phyloP scores from a whole-genome alignment of 1,140 invertebrate genomes.

The Pantala flavescens region DNA sequence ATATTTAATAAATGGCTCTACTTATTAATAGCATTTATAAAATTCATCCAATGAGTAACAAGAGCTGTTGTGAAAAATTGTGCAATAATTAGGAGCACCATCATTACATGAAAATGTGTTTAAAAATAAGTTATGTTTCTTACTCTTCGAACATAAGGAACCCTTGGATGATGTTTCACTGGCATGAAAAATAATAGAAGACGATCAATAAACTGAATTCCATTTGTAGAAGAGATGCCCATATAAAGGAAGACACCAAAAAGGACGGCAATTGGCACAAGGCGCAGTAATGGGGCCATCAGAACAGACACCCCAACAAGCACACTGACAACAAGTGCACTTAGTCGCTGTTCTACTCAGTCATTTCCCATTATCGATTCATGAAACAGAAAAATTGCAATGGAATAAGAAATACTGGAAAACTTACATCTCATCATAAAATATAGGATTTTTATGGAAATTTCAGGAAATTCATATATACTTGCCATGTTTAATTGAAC shows the following conservation, averaged over 20 bases:
- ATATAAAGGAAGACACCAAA: constrained; percentile 96
- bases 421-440: constrained; percentile 11
- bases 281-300: constrained; percentile 64
- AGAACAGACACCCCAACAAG: constrained; percentile 72
- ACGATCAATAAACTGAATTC: constrained; percentile 85
- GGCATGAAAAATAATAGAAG: constrained; percentile 81
- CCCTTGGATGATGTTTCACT: constrained; percentile 83
- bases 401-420: constrained; percentile 11
- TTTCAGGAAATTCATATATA: too few species aligned
- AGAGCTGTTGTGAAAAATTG: too few species aligned
- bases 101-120: too few species aligned
- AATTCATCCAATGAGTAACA: too few species aligned
- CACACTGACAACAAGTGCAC: constrained; percentile 59
- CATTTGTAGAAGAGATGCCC: constrained; percentile 84
- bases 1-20: too few species aligned
- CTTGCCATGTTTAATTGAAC: too few species aligned
- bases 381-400: constrained; percentile 17
- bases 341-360: constrained; percentile 63
- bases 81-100: too few species aligned
- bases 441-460: too few species aligned
- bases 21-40: too few species aligned
- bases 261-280: constrained; percentile 84
- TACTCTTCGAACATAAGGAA: constrained; percentile 62
- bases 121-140: constrained; percentile 26
- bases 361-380: too few species aligned